Conservation (phyloP, 2,888 invertebrate genomes). For the Polydrusus cervinus region DNA sequence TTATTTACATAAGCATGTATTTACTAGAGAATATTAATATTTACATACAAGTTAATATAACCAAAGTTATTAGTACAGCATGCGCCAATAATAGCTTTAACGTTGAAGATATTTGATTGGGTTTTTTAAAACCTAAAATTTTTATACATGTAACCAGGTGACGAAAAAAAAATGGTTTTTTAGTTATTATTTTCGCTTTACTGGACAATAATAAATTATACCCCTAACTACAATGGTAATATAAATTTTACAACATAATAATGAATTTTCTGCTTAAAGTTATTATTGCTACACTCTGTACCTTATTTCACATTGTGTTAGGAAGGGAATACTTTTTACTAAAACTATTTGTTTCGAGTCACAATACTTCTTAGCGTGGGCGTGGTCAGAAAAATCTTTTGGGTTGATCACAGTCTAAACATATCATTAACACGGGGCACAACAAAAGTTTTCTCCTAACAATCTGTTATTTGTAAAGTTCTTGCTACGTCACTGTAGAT, state of each 20-base stretch:
- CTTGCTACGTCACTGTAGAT: too few species aligned
- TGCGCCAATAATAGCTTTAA: background rate
- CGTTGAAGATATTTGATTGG: background rate
- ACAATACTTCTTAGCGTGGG: background rate
- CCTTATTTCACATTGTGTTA: background rate
- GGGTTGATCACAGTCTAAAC: background rate
- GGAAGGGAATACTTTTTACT: background rate
- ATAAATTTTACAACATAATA: too few species aligned
- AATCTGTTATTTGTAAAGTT: too few species aligned
- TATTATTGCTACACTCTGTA: background rate
- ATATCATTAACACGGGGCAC: background rate
- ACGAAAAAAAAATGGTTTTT: too few species aligned
- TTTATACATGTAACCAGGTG: too few species aligned
- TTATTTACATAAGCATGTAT: slow-evolving; percentile 15
- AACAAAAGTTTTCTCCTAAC: background rate
- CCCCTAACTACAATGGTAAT: too few species aligned
- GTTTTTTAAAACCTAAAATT: background rate
- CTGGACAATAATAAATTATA: too few species aligned
- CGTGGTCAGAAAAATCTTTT: slow-evolving; percentile 1
- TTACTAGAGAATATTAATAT: background rate
- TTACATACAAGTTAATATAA: slow-evolving; percentile 4
- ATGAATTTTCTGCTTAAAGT: background rate
- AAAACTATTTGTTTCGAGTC: background rate
- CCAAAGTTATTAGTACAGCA: background rate
- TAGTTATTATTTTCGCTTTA: too few species aligned